Base-by-base conservation (phyloP, 2,888 invertebrate genomes). In the Psylliodes chrysocephalus region DNA sequence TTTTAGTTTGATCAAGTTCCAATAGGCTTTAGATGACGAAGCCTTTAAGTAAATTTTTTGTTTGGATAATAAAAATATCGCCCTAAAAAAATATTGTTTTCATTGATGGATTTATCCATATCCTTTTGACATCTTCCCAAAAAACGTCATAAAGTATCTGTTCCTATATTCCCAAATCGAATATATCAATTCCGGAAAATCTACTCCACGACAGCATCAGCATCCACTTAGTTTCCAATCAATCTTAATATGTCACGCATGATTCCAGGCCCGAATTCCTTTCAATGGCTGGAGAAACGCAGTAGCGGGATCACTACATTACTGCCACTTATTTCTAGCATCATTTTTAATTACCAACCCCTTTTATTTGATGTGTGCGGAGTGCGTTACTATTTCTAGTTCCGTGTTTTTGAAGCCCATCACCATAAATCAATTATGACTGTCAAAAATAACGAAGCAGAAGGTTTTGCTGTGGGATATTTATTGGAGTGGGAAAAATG, bases 381-480 rank as follows among this genome's bases (percentile, higher is more conserved):
- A 25, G 49, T 60, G 57, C 44, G 56, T 3, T 40, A 60, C 68
- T 69, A 66, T 69, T 69, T 54, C 60, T 64, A 53, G 69, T 56
- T 54, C 46, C 54, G 54, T 63, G 62, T 66, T 69, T 69, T 69
- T 67, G 46, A 33, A 60, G 52, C 60, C 56, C 59, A 46, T 12
- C 51, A 15, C 70, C 70, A 75, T 75, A 75, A 74, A 76, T 76
- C 75, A 76, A 76, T 76, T 75, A 73, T 63, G 66, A 60, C 61
- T 70, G 76, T 76, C 76, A 74, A 67, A 72, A 72, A 72, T 75
- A 75, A 76, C 73, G 74, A 74, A 63, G 68, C 67, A 67, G 67
- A 51, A 61, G 28, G 55, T 59, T 62, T 40, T 28, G 35, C 19
- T 56, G 60, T 52, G 44, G 42, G 52, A 52, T 60, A 42, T 38